Conservation (phyloP, 2,888 invertebrate species). For the Rhaphigaster nebulosa region DNA sequence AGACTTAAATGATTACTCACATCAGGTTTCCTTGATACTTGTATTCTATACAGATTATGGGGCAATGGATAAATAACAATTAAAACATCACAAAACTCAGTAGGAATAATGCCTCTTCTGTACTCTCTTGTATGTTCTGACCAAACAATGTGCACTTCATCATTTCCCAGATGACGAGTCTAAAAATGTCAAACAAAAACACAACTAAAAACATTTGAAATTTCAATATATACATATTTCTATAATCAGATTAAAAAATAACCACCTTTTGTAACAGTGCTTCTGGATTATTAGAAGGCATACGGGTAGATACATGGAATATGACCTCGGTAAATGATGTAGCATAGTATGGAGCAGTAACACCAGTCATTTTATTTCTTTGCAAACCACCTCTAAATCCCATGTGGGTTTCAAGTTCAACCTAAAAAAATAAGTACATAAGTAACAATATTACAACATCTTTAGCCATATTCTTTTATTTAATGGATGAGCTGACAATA, state of each 20-base stretch:
- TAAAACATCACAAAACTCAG: slow-evolving; percentile 98
- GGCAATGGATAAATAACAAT: slow-evolving; percentile 95
- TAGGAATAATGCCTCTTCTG: slow-evolving; percentile 95
- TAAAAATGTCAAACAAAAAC: slow-evolving; percentile 68
- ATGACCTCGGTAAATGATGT: slow-evolving; percentile 94
- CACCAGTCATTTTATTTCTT: slow-evolving; percentile 90
- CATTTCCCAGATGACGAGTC: slow-evolving; percentile 96
- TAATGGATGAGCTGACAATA: neutral
- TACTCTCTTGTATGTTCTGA: slow-evolving; percentile 97
- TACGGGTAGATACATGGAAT: slow-evolving; percentile 97
- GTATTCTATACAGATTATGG: slow-evolving; percentile 88
- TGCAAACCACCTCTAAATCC: slow-evolving; percentile 94
- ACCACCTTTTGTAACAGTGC: slow-evolving; percentile 86
- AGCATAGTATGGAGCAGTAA: slow-evolving; percentile 94
- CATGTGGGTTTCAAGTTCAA: slow-evolving; percentile 93
- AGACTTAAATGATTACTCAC: slow-evolving; percentile 70
- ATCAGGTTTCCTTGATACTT: slow-evolving; percentile 87
- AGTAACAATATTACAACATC: neutral
- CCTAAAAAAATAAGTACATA: slow-evolving; percentile 66
- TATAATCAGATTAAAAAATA: neutral
- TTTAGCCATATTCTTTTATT: neutral
- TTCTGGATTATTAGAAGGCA: slow-evolving; percentile 92
- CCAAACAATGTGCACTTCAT: slow-evolving; percentile 99
- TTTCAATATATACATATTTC: neutral
- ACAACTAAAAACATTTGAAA: neutral